Conservation (phyloP, 2,113 vertebrate species). For the Cromileptes altivelis region DNA sequence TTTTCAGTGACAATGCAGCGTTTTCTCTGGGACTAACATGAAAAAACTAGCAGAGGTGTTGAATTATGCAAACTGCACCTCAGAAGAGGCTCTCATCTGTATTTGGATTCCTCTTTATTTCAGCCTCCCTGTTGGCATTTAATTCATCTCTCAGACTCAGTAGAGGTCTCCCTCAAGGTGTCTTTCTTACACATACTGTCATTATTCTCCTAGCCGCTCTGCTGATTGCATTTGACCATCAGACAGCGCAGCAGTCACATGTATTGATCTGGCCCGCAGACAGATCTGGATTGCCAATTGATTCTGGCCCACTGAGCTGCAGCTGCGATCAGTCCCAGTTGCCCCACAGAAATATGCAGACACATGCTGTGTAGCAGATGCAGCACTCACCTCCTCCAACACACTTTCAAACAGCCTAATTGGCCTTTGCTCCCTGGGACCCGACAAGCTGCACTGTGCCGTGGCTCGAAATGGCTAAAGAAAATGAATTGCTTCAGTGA, state of each 20-base stretch:
- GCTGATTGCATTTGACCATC: neutral
- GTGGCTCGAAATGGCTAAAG: conserved; percentile 16
- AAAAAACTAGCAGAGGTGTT: conserved; percentile 5
- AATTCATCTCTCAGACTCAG: neutral
- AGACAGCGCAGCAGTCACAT: conserved; percentile 7
- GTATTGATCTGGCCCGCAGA: conserved; percentile 39
- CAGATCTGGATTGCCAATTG: conserved; percentile 12
- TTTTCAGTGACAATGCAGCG: neutral
- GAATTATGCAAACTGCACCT: conserved; percentile 2
- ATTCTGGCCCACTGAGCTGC: conserved; percentile 32
- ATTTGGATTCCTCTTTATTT: conserved; percentile 1
- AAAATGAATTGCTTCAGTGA: conserved; percentile 42
- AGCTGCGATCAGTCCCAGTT: conserved; percentile 55
- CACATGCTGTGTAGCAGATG: conserved; percentile 66
- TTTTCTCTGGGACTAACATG: neutral
- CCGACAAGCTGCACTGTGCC: neutral
- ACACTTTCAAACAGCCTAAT: conserved; percentile 39
- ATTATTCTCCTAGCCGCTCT: neutral
- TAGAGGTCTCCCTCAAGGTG: neutral
- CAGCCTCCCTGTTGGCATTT: neutral
- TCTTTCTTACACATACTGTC: neutral
- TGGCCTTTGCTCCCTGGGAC: conserved; percentile 55
- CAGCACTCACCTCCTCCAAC: conserved; percentile 43
- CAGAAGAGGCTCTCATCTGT: neutral
- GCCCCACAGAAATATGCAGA: conserved; percentile 45